Percentiles rank a stretch among this genome's conserved stretches.
Conservation (phyloP, 2,888 invertebrate genomes). For the Drosophila mulleri region DNA sequence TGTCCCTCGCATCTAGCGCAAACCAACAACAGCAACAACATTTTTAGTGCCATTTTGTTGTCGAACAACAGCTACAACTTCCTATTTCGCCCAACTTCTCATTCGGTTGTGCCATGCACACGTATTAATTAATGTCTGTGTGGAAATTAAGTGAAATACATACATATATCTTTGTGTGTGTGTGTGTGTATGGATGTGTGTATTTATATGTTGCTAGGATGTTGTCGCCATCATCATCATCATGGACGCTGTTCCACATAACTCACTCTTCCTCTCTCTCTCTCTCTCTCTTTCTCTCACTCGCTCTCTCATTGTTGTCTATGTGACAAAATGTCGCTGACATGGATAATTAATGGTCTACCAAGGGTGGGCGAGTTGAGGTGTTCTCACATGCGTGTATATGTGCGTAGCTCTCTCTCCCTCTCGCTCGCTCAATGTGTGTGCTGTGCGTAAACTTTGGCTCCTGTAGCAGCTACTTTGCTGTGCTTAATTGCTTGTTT, state of each 20-base stretch:
- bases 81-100: conserved; percentile 2
- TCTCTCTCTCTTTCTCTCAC: not conserved
- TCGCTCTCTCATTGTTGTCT: conserved; percentile 22
- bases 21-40: conserved; percentile 62
- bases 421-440: not conserved
- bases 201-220: conserved; percentile 50
- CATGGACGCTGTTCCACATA: conserved; percentile 22
- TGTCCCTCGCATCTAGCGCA: conserved; percentile 6
- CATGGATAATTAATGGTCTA: conserved; percentile 79
- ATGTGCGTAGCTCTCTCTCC: not conserved
- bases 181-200: conserved; percentile 19
- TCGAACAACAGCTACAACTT: conserved; percentile 21
- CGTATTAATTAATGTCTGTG: conserved; percentile 78
- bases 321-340: conserved; percentile 79
- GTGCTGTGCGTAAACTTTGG: conserved; percentile 17
- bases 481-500: conserved; percentile 61
- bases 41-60: conserved; percentile 68
- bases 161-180: not conserved
- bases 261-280: not conserved
- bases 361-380: conserved; percentile 33
- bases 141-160: conserved; percentile 80
- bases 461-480: conserved; percentile 30
- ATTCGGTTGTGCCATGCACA: conserved; percentile 57
- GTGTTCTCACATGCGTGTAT: conserved; percentile 16
- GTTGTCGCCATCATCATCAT: conserved; percentile 49